phyloP scores from a whole-genome alignment of 2,797 vertebrate species.

The Nothura maculosa region DNA sequence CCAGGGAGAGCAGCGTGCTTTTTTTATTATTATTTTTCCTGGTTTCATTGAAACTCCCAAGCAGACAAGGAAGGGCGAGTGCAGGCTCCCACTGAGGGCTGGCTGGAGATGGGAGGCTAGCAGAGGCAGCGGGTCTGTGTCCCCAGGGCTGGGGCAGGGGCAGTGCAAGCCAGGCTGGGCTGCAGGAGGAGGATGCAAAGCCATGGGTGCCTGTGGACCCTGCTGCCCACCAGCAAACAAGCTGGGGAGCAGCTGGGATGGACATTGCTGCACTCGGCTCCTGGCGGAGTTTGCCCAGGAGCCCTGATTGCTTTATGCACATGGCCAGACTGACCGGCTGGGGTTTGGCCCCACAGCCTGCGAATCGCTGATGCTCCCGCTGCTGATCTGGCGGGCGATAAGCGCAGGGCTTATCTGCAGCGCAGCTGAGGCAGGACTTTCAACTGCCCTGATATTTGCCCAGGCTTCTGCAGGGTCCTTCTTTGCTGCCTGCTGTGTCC shows the following conservation, averaged over 20 bases:
- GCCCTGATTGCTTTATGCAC: conserved; percentile 28
- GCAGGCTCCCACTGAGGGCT: background rate
- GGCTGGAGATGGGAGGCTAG: background rate
- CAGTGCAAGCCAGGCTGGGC: background rate
- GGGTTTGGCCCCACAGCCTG: background rate
- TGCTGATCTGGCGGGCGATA: background rate
- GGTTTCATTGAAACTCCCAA: background rate
- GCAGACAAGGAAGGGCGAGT: background rate
- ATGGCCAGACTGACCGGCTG: background rate
- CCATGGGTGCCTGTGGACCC: accelerated
- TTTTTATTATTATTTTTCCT: accelerated
- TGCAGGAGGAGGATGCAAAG: accelerated
- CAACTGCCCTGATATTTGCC: background rate
- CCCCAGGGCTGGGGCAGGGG: background rate
- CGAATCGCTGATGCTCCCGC: background rate
- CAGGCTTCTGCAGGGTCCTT: background rate
- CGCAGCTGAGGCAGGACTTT: background rate
- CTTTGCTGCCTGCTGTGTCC: background rate
- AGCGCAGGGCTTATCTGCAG: background rate
- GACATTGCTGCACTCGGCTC: background rate
- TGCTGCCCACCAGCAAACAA: accelerated
- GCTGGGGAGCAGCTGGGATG: accelerated
- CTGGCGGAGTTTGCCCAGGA: background rate
- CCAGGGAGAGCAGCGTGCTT: accelerated
- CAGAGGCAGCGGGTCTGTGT: background rate